Base-by-base conservation (phyloP, 2,888 invertebrate species). In the Azorinus chamasolen region DNA sequence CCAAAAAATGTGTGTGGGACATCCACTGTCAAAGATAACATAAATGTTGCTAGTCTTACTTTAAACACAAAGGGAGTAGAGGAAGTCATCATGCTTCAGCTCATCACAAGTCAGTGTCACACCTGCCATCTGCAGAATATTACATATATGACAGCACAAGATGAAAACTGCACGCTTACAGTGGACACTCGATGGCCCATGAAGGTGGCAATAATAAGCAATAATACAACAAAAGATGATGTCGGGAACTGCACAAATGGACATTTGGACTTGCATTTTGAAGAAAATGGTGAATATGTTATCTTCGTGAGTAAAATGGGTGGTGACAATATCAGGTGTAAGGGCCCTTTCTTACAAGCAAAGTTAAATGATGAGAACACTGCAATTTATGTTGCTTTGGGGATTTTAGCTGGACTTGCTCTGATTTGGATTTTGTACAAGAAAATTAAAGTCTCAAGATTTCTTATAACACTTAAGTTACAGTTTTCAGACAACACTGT, bases 101-200 rank as follows among this genome's bases (percentile, higher is more conserved):
- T 72, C 45, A 41, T 80, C 14, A 62, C 76, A 4, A 27, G 54
- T 10, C 70, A 80, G 46, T 80, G 80, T 50, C 55, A 73, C 46
- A 54, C 41, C 14, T 89, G 89, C 69, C 64, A 81, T 51, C 77
- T 87, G 24, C 71, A 76, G 72, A 75, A 73, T 48, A 53, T 68
- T 32, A 71, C 81, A 16, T 63, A 58, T 37, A 81, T 66, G 10
- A 64, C 79, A 10, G 59, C 57, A 41, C 59, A 64, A 8, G 53
- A 66, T 12, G 72, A 51, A 6, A 85, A 82, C 51, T 89, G 89
- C 63, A 74, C 86, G 0, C 70, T 88, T 22, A 57, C 79, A 16
- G 66, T 89, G 41, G 89, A 89, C 69, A 83, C 89, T 6, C 66
- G 89, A 41, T 89, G 89, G 89, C 83, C 74, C 43, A 79, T 78